These are phyloP conservation scores for Eulimnadia texana DNA, from an alignment of 1,140 invertebrate genomes.

Conservation along the genomic window DNA sequence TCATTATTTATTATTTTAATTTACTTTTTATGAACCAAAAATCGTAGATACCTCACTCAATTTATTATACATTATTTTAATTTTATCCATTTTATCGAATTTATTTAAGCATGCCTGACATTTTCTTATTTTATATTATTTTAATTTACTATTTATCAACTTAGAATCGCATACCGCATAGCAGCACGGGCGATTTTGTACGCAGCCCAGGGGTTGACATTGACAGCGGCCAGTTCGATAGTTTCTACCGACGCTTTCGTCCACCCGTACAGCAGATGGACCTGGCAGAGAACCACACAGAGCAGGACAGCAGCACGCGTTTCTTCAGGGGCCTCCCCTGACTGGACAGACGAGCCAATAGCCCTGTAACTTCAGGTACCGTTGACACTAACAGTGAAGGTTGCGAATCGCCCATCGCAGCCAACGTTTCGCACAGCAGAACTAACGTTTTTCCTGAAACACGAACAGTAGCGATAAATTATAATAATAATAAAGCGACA, in stretches of 20 bases:
- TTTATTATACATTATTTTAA: too few relatives aligned
- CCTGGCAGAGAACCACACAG: slow-evolving; percentile 69
- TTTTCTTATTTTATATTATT: too few relatives aligned
- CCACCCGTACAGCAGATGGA: slow-evolving; percentile 48
- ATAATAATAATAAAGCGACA: neutral
- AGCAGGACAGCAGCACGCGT: slow-evolving; percentile 40
- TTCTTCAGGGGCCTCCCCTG: neutral
- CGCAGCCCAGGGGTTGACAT: slow-evolving; percentile 60
- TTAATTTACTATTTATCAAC: neutral
- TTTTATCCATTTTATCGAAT: too few relatives aligned
- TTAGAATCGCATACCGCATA: slow-evolving; percentile 39
- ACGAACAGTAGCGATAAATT: neutral
- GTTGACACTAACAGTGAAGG: slow-evolving; percentile 39
- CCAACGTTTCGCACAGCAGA: slow-evolving; percentile 48
- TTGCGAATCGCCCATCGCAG: slow-evolving; percentile 52
- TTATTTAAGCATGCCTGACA: too few relatives aligned
- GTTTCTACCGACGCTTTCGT: slow-evolving; percentile 30
- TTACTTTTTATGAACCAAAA: neutral
- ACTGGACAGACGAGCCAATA: neutral
- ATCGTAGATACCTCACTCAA: too few relatives aligned
- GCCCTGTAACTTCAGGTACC: slow-evolving; percentile 34
- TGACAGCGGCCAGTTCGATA: slow-evolving; percentile 36
- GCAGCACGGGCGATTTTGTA: slow-evolving; percentile 76
- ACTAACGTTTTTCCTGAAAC: slow-evolving; percentile 24
- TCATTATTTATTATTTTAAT: neutral